These are phyloP conservation scores for Fragum whitleyi DNA, from an alignment of 2,888 invertebrate species.

Conservation along the genomic window DNA sequence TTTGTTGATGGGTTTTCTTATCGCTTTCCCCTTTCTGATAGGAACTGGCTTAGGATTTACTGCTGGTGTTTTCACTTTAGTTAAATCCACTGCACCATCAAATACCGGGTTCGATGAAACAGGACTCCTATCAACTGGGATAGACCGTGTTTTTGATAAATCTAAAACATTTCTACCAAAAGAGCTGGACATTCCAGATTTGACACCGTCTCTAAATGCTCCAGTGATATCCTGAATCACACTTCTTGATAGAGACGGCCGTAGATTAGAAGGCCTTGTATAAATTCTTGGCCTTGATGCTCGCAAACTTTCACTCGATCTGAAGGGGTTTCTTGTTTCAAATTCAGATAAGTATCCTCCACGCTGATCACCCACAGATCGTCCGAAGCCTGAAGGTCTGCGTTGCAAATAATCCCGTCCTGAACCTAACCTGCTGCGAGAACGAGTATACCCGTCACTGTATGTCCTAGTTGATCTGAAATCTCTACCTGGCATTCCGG, in stretches of 20 bases:
- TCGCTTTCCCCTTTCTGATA: background rate
- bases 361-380: background rate
- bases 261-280: background rate
- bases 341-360: background rate
- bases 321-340: background rate
- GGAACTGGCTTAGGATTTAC: background rate
- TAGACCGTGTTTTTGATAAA: background rate
- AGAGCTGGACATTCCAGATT: background rate
- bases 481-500: background rate
- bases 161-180: background rate
- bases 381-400: background rate
- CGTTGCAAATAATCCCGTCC: background rate
- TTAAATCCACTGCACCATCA: conserved; percentile 1
- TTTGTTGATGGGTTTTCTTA: background rate
- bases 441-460: no score
- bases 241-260: background rate
- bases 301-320: background rate
- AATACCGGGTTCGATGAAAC: background rate
- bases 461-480: background rate
- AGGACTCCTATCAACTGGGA: background rate
- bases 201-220: background rate
- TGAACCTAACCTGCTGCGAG: background rate
- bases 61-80: background rate
- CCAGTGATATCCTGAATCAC: background rate
- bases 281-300: background rate